Evolutionary conservation across 2,797 vertebrate species (phyloP), one percentile per base, ranked within the genome.

Genomic region (Halcyon chelicuti): DNA sequence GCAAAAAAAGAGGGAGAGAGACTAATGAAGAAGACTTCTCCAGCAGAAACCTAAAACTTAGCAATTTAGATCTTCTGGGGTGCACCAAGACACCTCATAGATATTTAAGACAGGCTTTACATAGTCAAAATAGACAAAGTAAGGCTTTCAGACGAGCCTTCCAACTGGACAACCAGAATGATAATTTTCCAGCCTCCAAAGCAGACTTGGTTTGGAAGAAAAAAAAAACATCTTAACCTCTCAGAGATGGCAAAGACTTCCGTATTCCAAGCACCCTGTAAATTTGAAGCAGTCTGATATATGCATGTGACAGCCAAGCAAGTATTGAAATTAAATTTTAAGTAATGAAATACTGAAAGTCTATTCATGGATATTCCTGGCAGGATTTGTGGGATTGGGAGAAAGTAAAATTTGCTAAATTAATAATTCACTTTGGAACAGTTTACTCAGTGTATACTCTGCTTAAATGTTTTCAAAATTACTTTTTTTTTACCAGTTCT

Each of bases 371-470:
- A 80, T 94, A 91, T 94, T 95, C 90, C 85, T 91, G 66, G 60
- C 88, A 94, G 62, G 70, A 90, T 86, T 80, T 95, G 71, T 91
- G 86, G 74, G 90, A 37, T 78, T 92, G 57, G 78, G 60, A 88
- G 80, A 95, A 88, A 86, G 77, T 52, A 94, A 96, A 93, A 92
- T 88, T 92, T 95, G 40, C 67, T 88, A 92, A 92, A 89, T 93
- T 93, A 95, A 88, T 90, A 95, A 94, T 80, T 83, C 65, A 52
- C 57, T 90, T 92, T 58, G 70, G 68, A 96, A 93, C 79, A 88
- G 72, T 94, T 96, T 95, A 79, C 66, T 90, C 40, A 62, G 60
- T 57, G 40, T 79, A 74, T 65, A 52, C 75, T 74, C 62, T 73
- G 85, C 73, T 94, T 94, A 92, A 82, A 67, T 85, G 11, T 70